These are phyloP conservation scores for Oscheius onirici DNA, from an alignment of 2,888 invertebrate species.

Conservation along the genomic window DNA sequence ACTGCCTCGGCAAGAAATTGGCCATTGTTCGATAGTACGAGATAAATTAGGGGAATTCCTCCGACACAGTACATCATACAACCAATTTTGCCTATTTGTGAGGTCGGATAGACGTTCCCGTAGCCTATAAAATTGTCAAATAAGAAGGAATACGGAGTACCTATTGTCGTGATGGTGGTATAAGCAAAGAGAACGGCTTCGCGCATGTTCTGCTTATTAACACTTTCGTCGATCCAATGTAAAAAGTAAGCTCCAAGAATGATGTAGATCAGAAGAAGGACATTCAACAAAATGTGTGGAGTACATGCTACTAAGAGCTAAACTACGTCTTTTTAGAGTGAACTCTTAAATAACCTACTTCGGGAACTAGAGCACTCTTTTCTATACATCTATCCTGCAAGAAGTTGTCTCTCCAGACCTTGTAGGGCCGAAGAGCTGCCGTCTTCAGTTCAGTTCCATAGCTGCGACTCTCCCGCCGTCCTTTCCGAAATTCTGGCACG, in stretches of 20 bases:
- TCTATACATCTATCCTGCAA: slow-evolving; percentile 52
- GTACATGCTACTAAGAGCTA: slow-evolving; percentile 43
- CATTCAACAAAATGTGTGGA: slow-evolving; percentile 47
- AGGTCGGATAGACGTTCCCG: slow-evolving; percentile 55
- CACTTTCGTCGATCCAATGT: slow-evolving; percentile 34
- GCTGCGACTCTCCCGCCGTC: not conserved
- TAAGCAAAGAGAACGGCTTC: slow-evolving; percentile 54
- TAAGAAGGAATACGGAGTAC: slow-evolving; percentile 27
- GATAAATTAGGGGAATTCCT: slow-evolving; percentile 62
- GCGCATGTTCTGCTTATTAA: slow-evolving; percentile 34
- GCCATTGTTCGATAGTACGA: slow-evolving; percentile 57
- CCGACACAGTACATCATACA: slow-evolving; percentile 55
- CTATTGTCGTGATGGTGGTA: slow-evolving; percentile 62
- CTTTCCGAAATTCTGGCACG: not conserved
- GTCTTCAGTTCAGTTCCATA: slow-evolving; percentile 4
- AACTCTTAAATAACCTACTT: slow-evolving; percentile 35
- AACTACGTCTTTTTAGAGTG: not conserved
- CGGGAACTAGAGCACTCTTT: slow-evolving; percentile 37
- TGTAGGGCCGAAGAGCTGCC: slow-evolving; percentile 37
- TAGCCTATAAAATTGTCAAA: slow-evolving; percentile 49
- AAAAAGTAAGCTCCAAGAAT: slow-evolving; percentile 51
- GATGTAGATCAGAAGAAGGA: slow-evolving; percentile 42
- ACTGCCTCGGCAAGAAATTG: slow-evolving; percentile 52
- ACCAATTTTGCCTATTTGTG: slow-evolving; percentile 33
- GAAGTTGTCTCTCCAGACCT: slow-evolving; percentile 52